Evolutionary conservation across 2,113 vertebrate genomes (phyloP), one percentile per base, ranked within the genome.

Genomic region (Cebidichthys violaceus): DNA sequence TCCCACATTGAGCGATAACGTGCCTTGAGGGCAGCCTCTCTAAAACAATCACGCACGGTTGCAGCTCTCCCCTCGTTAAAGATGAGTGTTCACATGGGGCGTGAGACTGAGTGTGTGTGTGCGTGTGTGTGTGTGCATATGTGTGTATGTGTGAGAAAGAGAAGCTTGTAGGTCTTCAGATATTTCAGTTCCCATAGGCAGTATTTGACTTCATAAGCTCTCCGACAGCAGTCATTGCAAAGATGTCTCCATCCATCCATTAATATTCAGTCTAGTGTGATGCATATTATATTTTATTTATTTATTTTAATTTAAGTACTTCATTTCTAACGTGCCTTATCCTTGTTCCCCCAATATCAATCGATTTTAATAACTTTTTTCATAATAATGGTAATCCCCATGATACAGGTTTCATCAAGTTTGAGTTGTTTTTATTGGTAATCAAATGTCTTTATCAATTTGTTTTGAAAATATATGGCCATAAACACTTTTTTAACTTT

Each of bases 11-110:
- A 90, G 91, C 33, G 82, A 84, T 91, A 94, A 93, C 92, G 91
- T 94, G 95, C 94, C 94, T 95, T 92, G 79, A 91, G 95, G 95
- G 94, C 94, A 90, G 85, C 90, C 89, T 93, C 93, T 94, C 93
- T 91, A 95, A 93, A 95, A 94, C 92, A 95, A 94, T 95, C 94
- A 90, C 83, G 91, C 91, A 88, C 81, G 93, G 92, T 92, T 91
- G 93, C 91, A 90, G 92, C 92, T 88, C 92, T 91, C 90, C 90
- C 90, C 93, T 95, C 94, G 93, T 94, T 95, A 95, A 89, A 93
- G 92, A 92, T 64, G 86, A 93, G 92, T 87, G 89, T 94, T 95
- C 93, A 88, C 93, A 93, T 70, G 89, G 90, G 88, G 91, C 81
- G 83, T 92, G 87, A 88, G 89, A 93, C 81, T 71, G 33, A 1